Percentiles rank a stretch among this genome's conserved stretches.
These are phyloP conservation scores for Adelognathus sp. DNA, from an alignment of 2,888 invertebrate genomes.

Conservation along the genomic window DNA sequence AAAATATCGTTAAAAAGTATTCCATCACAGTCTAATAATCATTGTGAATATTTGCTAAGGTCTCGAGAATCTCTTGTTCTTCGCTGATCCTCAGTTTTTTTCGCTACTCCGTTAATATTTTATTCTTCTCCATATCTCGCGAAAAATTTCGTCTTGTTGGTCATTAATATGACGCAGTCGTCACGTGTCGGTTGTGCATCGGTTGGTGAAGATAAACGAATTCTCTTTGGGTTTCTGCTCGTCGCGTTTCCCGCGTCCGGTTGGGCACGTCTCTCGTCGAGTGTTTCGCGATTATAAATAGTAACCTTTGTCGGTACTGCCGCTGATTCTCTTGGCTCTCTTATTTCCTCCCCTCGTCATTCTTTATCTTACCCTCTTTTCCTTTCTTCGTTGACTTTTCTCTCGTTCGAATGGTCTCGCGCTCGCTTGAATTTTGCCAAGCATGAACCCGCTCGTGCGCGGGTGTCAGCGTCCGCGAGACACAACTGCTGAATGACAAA, in stretches of 20 bases:
- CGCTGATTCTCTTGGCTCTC: constrained; percentile 27
- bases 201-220: constrained; percentile 43
- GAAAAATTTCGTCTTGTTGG: constrained; percentile 67
- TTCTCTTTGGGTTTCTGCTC: constrained; percentile 44
- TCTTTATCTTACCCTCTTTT: constrained; percentile 64
- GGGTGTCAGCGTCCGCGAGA: neutral
- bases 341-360: constrained; percentile 71
- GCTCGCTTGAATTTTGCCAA: constrained; percentile 34
- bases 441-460: constrained; percentile 31
- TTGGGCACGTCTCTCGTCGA: constrained; percentile 46
- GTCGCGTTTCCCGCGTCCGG: constrained; percentile 53
- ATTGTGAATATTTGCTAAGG: neutral
- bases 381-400: constrained; percentile 60
- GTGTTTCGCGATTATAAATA: constrained; percentile 76
- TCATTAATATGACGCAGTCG: constrained; percentile 76
- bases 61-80: neutral
- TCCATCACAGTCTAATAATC: neutral
- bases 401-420: constrained; percentile 9
- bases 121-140: constrained; percentile 45
- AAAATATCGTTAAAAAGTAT: too few relatives aligned
- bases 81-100: neutral
- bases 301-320: constrained; percentile 77
- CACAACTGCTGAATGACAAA: constrained; percentile 49
- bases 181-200: constrained; percentile 45
- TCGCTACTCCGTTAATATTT: constrained; percentile 20